Conservation (phyloP, 92 coral and sea anemone species). For the Epizoanthus illoricatus region DNA sequence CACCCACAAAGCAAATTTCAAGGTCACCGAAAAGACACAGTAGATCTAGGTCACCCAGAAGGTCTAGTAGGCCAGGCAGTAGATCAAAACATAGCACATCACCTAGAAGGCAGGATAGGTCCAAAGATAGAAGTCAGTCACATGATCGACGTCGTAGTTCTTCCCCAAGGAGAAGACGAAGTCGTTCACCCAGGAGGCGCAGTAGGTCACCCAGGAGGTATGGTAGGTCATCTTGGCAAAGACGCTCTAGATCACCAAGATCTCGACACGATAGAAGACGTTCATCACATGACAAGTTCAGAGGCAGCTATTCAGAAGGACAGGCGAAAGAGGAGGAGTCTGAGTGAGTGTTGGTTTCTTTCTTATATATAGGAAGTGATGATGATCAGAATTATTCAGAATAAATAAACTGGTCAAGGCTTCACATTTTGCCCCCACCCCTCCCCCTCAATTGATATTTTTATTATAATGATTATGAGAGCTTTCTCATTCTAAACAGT, state of each 20-base stretch:
- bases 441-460: no score
- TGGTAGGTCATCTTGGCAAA: slow-evolving; percentile 21
- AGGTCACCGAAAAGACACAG: slow-evolving; percentile 43
- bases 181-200: slow-evolving; percentile 54
- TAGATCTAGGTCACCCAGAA: slow-evolving; percentile 61
- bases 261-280: slow-evolving; percentile 59
- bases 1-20: slow-evolving; percentile 46
- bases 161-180: slow-evolving; percentile 54
- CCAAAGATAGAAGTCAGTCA: slow-evolving; percentile 32
- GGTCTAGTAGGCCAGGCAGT: slow-evolving; percentile 10
- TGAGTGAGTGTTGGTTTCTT: slow-evolving; percentile 60
- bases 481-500: no score
- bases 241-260: slow-evolving; percentile 68
- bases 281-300: slow-evolving; percentile 67
- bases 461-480: no score
- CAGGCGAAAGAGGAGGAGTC: slow-evolving; percentile 68
- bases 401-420: not conserved
- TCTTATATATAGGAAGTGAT: not conserved
- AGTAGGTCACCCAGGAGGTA: slow-evolving; percentile 61
- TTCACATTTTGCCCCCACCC: not conserved
- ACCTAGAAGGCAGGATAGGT: slow-evolving; percentile 17
- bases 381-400: no score
- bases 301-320: slow-evolving; percentile 78
- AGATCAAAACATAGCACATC: slow-evolving; percentile 35
- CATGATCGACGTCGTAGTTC: slow-evolving; percentile 48